phyloP scores from a whole-genome alignment of 2,797 vertebrate genomes.

The Danio tinwini region DNA sequence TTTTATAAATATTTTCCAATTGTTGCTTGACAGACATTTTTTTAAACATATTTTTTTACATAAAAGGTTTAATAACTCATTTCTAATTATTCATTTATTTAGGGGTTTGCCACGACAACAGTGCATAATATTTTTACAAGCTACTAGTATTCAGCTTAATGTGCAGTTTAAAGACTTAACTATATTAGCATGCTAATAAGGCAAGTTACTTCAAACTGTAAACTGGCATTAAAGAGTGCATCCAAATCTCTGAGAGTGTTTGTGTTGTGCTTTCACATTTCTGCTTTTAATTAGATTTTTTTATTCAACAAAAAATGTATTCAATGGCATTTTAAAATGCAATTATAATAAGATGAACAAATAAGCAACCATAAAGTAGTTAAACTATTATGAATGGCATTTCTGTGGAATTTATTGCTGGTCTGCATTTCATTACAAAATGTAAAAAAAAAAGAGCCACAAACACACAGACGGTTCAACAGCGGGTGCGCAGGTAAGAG shows the following conservation, averaged over 20 bases:
- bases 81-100: too few relatives aligned
- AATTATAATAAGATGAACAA: background rate
- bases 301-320: background rate
- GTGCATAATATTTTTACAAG: too few relatives aligned
- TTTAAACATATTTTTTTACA: too few relatives aligned
- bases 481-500: background rate
- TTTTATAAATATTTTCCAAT: too few relatives aligned
- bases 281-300: background rate
- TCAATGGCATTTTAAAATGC: background rate
- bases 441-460: background rate
- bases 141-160: too few relatives aligned
- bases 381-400: background rate
- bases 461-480: background rate
- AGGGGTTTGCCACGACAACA: too few relatives aligned
- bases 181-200: too few relatives aligned
- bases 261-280: background rate
- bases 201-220: background rate
- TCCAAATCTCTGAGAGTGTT: background rate
- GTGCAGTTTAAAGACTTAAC: too few relatives aligned
- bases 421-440: background rate
- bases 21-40: too few relatives aligned
- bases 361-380: background rate
- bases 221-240: background rate
- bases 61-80: too few relatives aligned
- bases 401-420: constrained; percentile 1